Evolutionary conservation across 2,797 vertebrate genomes (phyloP), one percentile per base, ranked within the genome.

Genomic region (Cephalopachus bancanus): DNA sequence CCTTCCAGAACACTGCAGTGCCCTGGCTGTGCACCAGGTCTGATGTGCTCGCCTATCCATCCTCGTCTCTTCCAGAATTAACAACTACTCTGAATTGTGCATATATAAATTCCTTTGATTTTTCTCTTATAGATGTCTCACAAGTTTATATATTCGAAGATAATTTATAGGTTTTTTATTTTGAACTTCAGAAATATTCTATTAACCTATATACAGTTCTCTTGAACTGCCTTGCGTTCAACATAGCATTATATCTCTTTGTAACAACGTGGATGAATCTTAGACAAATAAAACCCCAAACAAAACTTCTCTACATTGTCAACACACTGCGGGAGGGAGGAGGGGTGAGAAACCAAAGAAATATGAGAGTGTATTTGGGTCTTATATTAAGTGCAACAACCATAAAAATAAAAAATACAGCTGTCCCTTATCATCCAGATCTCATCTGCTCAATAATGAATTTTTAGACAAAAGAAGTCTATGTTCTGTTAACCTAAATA

Each of bases 401-500:
- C 59, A 74, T 14, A 76, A 83, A 88, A 94, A 78, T 20, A 81
- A 86, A 78, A 90, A 85, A 62, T 55, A 72, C 8, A 55, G 22
- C 20, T 60, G 44, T 51, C 33, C 22, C 24, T 88, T 28, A 79
- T 87, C 74, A 88, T 79, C 44, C 44, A 79, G 49, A 91, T 26
- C 15, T 93, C 67, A 79, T 60, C 64, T 75, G 59, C 17, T 55
- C 28, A 64, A 76, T 55, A 59, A 59, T 90, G 49, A 78, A 78
- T 74, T 94, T 94, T 85, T 65, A 88, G 60, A 76, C 11, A 7
- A 86, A 60, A 55, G 22, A 51, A 83, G 51, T 75, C 37, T 92
- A 60, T 95, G 60, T 83, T 30, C 53, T 60, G 83, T 88, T 90
- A 91, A 87, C 4, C 14, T 67, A 88, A 86, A 69, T 53, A 67